Conservation (phyloP, 2,888 invertebrate species). For the Troilus luridus region DNA sequence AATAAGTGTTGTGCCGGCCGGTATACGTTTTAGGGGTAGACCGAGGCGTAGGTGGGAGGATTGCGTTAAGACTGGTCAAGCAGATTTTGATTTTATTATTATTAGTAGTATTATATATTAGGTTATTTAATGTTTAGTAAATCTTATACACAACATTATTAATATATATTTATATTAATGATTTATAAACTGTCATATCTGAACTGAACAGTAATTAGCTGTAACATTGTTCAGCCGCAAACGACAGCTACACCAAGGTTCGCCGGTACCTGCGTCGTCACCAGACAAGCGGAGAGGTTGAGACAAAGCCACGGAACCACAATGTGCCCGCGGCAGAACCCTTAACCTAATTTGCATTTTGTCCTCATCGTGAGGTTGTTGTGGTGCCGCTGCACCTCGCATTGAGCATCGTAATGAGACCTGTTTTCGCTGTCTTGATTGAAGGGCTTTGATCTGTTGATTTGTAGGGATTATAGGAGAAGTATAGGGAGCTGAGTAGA, state of each 20-base stretch:
- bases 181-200: no score
- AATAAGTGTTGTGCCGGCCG: no score
- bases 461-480: not conserved
- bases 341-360: constrained; percentile 14
- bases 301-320: not conserved
- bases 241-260: not conserved
- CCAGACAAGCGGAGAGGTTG: not conserved
- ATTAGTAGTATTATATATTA: no score
- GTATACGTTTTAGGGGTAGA: no score
- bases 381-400: not conserved
- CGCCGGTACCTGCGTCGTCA: not conserved
- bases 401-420: not conserved
- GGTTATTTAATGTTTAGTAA: no score
- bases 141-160: no score
- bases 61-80: no score
- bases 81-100: no score
- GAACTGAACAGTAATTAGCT: no score
- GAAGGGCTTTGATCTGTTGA: not conserved
- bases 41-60: no score
- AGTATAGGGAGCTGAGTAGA: not conserved
- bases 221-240: not conserved
- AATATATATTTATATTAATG: no score
- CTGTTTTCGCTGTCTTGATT: not conserved
- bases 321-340: not conserved
- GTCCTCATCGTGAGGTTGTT: not conserved